Base-by-base conservation (phyloP, 1,140 invertebrate species). In the Luehdorfia chinensis region DNA sequence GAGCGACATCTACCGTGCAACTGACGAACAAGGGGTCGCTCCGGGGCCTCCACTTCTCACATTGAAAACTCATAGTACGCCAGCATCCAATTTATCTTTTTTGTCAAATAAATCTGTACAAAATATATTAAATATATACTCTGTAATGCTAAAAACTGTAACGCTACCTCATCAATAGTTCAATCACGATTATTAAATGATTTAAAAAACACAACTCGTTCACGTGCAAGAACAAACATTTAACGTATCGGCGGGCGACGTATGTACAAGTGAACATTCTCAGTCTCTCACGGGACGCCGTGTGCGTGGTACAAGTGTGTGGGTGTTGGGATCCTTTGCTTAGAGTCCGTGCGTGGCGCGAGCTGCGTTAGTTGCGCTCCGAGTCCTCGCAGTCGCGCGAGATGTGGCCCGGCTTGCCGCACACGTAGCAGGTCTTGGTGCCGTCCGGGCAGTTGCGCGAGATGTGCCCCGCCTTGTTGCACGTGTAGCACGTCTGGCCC, bases 371-470 rank as follows among this genome's bases (percentile, higher is more conserved):
- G 89, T 91, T 91, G 83, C 89, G 89, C 72, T 90, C 91, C 49
- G 92, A 90, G 77, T 94, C 92, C 65, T 93, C 93, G 88, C 95
- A 97, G 75, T 97, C 95, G 58, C 95, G 93, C 86, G 94, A 94
- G 87, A 96, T 93, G 89, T 97, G 95, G 44, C 95, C 95, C 39
- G 92, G 90, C 85, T 96, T 95, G 86, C 94, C 93, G 87, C 95
- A 97, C 65, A 92, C 92, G 88, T 96, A 96, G 88, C 95, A 97
- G 49, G 92, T 94, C 87, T 95, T 94, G 55, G 92, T 91, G 65
- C 91, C 92, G 69, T 95, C 92, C 52, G 94, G 94, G 84, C 95
- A 97, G 83, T 96, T 94, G 74, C 95, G 93, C 41, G 94, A 94
- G 86, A 96, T 93, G 85, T 96, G 95, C 34, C 95, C 95, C 39